Evolutionary conservation across 2,797 vertebrate species (phyloP), one percentile per base, ranked within the genome.

Genomic region (Trichosurus vulpecula): DNA sequence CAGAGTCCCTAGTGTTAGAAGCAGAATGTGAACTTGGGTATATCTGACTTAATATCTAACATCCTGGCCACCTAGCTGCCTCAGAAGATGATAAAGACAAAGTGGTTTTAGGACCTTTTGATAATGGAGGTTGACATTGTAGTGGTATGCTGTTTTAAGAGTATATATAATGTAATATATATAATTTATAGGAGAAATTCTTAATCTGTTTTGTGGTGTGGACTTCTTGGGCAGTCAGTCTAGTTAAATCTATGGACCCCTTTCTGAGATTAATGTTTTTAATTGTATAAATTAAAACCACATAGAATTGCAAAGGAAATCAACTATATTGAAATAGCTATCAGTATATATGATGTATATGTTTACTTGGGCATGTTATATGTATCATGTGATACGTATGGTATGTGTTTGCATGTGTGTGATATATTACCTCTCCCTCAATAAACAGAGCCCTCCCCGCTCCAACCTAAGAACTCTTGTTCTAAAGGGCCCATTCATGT

Each of bases 221-320:
- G 29, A 14, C 3, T 47, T 74, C 30, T 66, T 16, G 61, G 13
- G 4, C 13, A 66, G 14, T n/a, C 35, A 66, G 35, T 66, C 35
- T 66, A 66, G 35, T 66, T 66, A 66, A 66, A 3, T 22, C 74
- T 81, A 27, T 51, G 41, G 41, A 25, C 25, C 8, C 41, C 22
- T 51, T 87, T 87, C 41, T 90, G 90, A 31, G 91, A 91, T 52
- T 93, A 93, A 8, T 74, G 14, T 91, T 92, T 94, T 52, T 91
- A n/a, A 81, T 25, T 81, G 19, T 81, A 25, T 66, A 66, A 66
- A 47, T 81, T 41, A 47, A 81, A 81, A 22, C 12, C 52, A 58
- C 31, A n/a, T 66, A 66, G 22, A 66, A 41, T 81, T 81, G n/a
- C n/a, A 22, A 47, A 81, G n/a, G 66, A 81, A 81, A 81, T 14